Percentiles rank a stretch among this genome's conserved stretches.
These are phyloP conservation scores for Reinhardtius hippoglossoides DNA, from an alignment of 2,113 vertebrate genomes.

Conservation along the genomic window DNA sequence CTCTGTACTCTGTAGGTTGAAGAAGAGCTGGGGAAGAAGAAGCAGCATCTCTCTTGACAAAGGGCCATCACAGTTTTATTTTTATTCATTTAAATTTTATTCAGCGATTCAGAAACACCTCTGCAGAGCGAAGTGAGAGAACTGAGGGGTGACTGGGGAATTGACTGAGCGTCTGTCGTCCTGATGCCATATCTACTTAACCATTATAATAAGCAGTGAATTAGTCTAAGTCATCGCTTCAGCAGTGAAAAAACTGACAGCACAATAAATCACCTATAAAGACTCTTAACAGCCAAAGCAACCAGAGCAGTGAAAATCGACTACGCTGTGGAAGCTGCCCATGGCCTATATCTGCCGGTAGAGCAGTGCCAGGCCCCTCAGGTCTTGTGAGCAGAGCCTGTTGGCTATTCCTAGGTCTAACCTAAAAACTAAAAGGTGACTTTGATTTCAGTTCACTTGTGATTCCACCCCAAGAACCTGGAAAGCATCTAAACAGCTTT, in stretches of 20 bases:
- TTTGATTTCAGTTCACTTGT: neutral
- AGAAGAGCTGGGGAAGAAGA: neutral
- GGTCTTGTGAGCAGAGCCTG: slow-evolving; percentile 39
- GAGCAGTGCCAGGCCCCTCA: slow-evolving; percentile 50
- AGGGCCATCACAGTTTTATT: neutral
- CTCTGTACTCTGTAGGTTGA: neutral
- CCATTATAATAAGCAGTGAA: neutral
- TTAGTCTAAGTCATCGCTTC: neutral
- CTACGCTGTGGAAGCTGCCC: slow-evolving; percentile 19
- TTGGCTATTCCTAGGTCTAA: slow-evolving; percentile 57
- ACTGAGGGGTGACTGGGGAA: slow-evolving; percentile 12
- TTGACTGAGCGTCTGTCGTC: neutral
- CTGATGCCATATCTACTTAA: neutral
- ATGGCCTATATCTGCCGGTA: slow-evolving; percentile 53
- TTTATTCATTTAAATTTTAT: no score
- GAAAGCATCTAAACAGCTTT: neutral
- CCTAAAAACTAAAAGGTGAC: slow-evolving; percentile 55
- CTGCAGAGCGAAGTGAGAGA: slow-evolving; percentile 55
- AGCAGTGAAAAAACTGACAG: neutral
- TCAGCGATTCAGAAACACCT: slow-evolving; percentile 51
- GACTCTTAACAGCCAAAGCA: slow-evolving; percentile 8
- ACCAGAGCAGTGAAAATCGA: slow-evolving; percentile 23
- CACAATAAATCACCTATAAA: neutral
- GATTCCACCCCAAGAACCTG: neutral
- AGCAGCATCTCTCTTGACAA: neutral